Conservation (phyloP, 2,888 invertebrate genomes). For the Pristionchus japonicus region DNA sequence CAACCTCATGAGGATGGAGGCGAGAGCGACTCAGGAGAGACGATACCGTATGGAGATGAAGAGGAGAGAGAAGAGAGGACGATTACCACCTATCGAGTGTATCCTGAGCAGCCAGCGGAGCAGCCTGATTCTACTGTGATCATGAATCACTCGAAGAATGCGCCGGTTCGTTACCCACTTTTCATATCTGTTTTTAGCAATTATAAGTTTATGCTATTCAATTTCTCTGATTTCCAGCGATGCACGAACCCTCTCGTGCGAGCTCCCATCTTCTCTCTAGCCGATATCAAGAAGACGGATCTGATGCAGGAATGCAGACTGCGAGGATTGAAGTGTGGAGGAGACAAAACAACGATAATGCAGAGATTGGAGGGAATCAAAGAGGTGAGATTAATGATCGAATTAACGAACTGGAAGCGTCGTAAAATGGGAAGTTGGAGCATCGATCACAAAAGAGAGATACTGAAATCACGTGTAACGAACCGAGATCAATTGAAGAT, state of each 20-base stretch:
- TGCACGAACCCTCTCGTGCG: background rate
- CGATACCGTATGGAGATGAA: slow-evolving; percentile 44
- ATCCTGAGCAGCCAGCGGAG: background rate
- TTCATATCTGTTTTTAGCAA: background rate
- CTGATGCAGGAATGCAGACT: slow-evolving; percentile 89
- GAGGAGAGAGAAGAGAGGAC: background rate
- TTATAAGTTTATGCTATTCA: background rate
- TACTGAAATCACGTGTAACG: no score
- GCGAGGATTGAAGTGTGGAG: slow-evolving; percentile 81
- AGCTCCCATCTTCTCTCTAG: slow-evolving; percentile 79
- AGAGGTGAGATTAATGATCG: background rate
- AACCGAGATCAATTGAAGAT: no score
- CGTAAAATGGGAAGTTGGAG: background rate
- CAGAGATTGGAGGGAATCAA: background rate
- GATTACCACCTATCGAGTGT: background rate
- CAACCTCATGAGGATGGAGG: slow-evolving; percentile 8
- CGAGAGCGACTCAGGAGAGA: slow-evolving; percentile 47
- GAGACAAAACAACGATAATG: slow-evolving; percentile 26
- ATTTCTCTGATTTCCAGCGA: background rate
- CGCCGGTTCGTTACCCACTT: background rate
- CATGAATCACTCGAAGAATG: background rate
- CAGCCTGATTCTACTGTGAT: background rate
- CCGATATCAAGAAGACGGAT: slow-evolving; percentile 87
- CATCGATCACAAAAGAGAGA: background rate
- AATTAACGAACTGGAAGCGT: no score